A percentile compares a stretch with the other conserved stretches of the same genome.
Conservation (phyloP, 1,140 invertebrate genomes). For the Ooceraea biroi region DNA sequence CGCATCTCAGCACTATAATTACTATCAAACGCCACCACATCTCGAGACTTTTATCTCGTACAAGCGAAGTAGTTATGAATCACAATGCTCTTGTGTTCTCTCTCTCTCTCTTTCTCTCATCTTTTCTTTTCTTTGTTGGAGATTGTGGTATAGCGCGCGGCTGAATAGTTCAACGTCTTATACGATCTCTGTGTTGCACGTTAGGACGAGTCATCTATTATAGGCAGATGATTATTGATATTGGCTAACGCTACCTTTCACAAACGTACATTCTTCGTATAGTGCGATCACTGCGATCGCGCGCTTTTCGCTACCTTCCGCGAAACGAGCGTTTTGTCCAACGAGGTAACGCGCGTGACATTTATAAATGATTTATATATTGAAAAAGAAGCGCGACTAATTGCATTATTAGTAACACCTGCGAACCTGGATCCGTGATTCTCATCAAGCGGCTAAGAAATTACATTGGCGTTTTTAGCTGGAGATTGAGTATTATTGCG, state of each 20-base stretch:
- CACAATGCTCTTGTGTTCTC: constrained; percentile 20
- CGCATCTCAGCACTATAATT: constrained; percentile 45
- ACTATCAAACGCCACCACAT: constrained; percentile 44
- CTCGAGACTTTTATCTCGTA: constrained; percentile 26
- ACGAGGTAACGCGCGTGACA: constrained; percentile 15
- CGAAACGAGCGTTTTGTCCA: constrained; percentile 23
- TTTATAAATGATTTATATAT: constrained; percentile 21
- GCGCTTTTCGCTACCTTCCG: constrained; percentile 28
- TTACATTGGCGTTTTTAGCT: constrained; percentile 28
- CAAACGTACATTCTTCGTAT: constrained; percentile 27
- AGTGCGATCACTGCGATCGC: constrained; percentile 1
- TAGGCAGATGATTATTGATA: constrained; percentile 53
- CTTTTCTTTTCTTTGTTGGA: too few species aligned
- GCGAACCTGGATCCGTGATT: background rate
- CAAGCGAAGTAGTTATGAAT: constrained; percentile 43
- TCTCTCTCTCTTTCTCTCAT: too few species aligned
- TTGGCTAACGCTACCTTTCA: constrained; percentile 52
- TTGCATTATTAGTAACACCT: constrained; percentile 36
- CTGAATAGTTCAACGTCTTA: constrained; percentile 59
- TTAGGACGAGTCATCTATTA: constrained; percentile 53
- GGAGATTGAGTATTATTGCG: background rate
- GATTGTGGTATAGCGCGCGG: background rate
- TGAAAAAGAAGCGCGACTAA: constrained; percentile 35
- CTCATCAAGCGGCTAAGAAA: background rate
- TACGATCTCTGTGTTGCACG: constrained; percentile 21